These are phyloP conservation scores for Brachylomia viminalis DNA, from an alignment of 2,888 invertebrate genomes.

Conservation along the genomic window DNA sequence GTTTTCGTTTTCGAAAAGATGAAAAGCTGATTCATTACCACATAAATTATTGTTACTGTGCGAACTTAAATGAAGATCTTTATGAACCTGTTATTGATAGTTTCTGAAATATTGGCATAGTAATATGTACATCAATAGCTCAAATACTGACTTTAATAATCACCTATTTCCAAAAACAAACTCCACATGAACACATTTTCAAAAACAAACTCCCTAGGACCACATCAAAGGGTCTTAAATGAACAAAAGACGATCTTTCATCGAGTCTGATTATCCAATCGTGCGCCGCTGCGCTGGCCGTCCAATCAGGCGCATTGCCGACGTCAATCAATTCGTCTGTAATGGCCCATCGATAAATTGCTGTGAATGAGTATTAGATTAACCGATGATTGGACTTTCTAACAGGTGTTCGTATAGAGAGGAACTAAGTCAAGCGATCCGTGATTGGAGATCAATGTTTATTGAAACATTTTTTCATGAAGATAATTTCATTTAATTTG, in stretches of 20 bases:
- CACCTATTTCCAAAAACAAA: neutral
- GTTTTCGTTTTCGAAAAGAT: conserved; percentile 6
- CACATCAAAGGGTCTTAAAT: conserved; percentile 21
- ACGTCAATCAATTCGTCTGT: conserved; percentile 58
- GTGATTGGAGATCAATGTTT: conserved; percentile 29
- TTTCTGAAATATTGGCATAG: neutral
- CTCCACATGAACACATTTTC: neutral
- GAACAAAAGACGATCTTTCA: conserved; percentile 32
- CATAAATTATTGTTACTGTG: neutral
- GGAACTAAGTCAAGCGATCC: conserved; percentile 15
- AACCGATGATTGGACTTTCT: conserved; percentile 71
- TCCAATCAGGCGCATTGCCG: conserved; percentile 52
- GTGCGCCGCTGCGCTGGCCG: conserved; percentile 20
- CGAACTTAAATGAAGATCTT: neutral
- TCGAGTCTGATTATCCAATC: conserved; percentile 39
- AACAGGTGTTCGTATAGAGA: conserved; percentile 63
- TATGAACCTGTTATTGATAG: neutral
- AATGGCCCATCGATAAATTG: conserved; percentile 53
- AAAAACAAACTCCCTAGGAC: conserved; percentile 13
- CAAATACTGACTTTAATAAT: neutral
- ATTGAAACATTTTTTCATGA: conserved; percentile 5
- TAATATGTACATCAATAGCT: neutral
- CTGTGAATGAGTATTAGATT: conserved; percentile 58
- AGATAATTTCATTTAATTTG: conserved; percentile 5
- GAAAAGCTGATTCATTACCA: neutral